Conservation (phyloP, 2,113 vertebrate species). For the Archilochus colubris region DNA sequence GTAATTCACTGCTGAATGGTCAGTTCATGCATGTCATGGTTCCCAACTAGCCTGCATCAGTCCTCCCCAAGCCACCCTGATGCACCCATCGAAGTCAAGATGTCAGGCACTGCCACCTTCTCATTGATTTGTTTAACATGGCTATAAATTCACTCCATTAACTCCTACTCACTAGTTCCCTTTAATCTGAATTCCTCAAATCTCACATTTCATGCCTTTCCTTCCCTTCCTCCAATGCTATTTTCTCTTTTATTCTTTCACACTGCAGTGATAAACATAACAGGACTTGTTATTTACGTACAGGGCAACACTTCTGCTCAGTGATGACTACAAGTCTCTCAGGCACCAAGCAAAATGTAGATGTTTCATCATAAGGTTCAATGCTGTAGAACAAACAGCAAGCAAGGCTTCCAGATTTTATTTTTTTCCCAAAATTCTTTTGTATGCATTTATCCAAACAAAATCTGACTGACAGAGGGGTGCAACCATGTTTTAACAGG, state of each 20-base stretch:
- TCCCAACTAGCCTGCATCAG: background rate
- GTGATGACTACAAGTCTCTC: background rate
- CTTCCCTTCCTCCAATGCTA: accelerated
- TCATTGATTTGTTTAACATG: background rate
- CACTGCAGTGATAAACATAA: background rate
- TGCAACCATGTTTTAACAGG: background rate
- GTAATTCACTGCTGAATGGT: background rate
- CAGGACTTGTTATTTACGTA: background rate
- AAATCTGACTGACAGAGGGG: background rate
- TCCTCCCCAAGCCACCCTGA: background rate
- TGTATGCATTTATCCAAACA: background rate
- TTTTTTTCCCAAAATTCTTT: background rate
- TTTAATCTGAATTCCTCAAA: background rate
- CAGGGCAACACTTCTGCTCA: background rate
- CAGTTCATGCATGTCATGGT: background rate
- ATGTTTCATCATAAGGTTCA: background rate
- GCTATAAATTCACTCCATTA: background rate
- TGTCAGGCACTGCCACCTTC: background rate
- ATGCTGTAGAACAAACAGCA: background rate
- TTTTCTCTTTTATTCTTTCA: background rate
- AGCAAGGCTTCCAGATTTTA: background rate
- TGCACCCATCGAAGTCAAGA: background rate
- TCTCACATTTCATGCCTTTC: background rate
- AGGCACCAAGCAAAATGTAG: background rate
- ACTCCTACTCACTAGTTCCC: background rate